phyloP scores from a whole-genome alignment of 2,888 invertebrate genomes.

The Agrochola litura region DNA sequence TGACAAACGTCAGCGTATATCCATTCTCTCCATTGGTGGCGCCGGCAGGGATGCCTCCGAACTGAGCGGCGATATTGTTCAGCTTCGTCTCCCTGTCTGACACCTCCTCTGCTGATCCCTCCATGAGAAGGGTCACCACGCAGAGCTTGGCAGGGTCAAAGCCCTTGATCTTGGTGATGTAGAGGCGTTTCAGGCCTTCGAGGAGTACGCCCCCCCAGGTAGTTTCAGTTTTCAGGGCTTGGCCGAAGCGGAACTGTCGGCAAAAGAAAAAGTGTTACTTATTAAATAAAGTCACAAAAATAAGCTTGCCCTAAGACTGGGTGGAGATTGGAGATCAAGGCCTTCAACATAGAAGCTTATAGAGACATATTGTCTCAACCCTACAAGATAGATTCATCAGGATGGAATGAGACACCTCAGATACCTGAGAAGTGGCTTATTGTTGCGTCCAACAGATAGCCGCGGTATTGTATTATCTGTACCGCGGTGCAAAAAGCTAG shows the following conservation, averaged over 20 bases:
- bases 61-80: slow-evolving; percentile 94
- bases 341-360: no score
- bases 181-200: slow-evolving; percentile 96
- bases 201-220: slow-evolving; percentile 92
- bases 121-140: slow-evolving; percentile 98
- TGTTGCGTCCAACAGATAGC: no score
- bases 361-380: no score
- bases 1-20: slow-evolving; percentile 99
- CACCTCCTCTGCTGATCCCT: slow-evolving; percentile 94
- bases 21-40: slow-evolving; percentile 98
- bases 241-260: slow-evolving; percentile 96
- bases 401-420: no score
- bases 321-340: no score
- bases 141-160: slow-evolving; percentile 95
- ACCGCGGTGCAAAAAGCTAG: no score
- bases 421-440: no score
- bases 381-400: no score
- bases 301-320: no score
- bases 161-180: slow-evolving; percentile 96
- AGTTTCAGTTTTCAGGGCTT: slow-evolving; percentile 92
- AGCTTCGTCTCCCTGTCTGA: slow-evolving; percentile 91
- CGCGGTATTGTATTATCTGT: no score
- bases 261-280: neutral
- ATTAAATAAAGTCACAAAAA: no score
- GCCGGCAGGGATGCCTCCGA: slow-evolving; percentile 97